Evolutionary conservation across 2,113 vertebrate genomes (phyloP).

Genomic region (Notiomystis cincta): DNA sequence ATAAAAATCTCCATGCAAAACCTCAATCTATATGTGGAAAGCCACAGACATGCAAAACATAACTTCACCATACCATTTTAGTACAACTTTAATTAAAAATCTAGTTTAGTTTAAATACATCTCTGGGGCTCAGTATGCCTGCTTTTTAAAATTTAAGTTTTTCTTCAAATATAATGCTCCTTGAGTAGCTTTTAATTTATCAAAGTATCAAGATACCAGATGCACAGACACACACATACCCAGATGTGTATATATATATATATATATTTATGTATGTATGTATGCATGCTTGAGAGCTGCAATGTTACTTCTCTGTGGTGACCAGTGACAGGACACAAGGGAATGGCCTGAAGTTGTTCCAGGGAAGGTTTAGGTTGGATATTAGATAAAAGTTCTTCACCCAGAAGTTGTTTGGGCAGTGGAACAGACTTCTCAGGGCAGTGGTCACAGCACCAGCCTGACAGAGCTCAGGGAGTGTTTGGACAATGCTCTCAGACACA

Average conservation of each 20-base stretch:
- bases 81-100: background rate
- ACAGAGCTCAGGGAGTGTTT: fast-evolving
- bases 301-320: background rate
- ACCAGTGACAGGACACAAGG: fast-evolving
- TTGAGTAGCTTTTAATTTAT: background rate
- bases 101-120: background rate
- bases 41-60: background rate
- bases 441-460: background rate
- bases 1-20: background rate
- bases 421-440: background rate
- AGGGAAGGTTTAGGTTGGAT: background rate
- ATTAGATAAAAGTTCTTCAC: background rate
- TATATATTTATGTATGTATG: fast-evolving
- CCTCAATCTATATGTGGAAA: background rate
- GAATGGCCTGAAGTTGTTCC: background rate
- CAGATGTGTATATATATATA: fast-evolving
- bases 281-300: background rate
- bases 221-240: background rate
- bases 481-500: background rate
- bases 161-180: background rate
- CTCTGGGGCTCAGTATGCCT: background rate
- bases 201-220: background rate
- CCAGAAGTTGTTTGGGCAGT: background rate
- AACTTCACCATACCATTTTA: fast-evolving
- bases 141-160: background rate